Conservation (phyloP, 2,113 vertebrate genomes). For the Phoxinus phoxinus region DNA sequence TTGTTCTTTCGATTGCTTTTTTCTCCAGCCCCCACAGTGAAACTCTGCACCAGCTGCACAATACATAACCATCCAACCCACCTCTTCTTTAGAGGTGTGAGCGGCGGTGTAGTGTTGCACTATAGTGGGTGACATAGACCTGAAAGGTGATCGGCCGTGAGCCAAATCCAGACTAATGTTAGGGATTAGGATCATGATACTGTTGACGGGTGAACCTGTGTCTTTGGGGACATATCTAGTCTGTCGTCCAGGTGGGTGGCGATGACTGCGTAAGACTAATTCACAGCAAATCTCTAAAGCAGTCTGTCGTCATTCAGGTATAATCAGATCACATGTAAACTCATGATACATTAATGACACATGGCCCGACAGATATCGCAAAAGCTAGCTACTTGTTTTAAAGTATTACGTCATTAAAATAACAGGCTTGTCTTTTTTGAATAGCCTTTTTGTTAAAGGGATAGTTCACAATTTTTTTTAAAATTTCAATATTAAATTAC, state of each 20-base stretch:
- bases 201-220: constrained; percentile 36
- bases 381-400: background rate
- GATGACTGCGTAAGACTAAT: constrained; percentile 1
- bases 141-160: constrained; percentile 18
- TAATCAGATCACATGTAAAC: constrained; percentile 1
- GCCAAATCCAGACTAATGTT: constrained; percentile 31
- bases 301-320: background rate
- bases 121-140: constrained; percentile 17
- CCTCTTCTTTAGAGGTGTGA: constrained; percentile 1
- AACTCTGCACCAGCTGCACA: constrained; percentile 5
- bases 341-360: background rate
- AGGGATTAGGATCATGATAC: constrained; percentile 46
- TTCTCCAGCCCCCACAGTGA: background rate
- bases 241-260: constrained; percentile 9
- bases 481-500: too few species aligned
- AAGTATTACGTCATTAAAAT: too few species aligned
- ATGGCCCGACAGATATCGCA: background rate
- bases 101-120: constrained; percentile 14
- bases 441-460: background rate
- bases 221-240: constrained; percentile 41
- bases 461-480: background rate
- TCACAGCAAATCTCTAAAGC: constrained; percentile 17
- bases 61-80: background rate
- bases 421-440: background rate
- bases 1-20: background rate